These are phyloP conservation scores for Bombyx mori DNA, from an alignment of 1,140 invertebrate genomes.

Conservation along the genomic window ASM3026992v2 NC_085128.1:12023501-12024000, in stretches of 20 bases:
- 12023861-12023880: background rate
- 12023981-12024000: no score
- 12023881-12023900: no score
- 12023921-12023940: no score
- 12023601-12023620: slow-evolving; percentile 46
- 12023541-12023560: slow-evolving; percentile 65
- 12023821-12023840: slow-evolving; percentile 26
- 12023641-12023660: slow-evolving; percentile 25
- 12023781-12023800: slow-evolving; percentile 35
- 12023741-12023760: slow-evolving; percentile 27
- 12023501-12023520: slow-evolving; percentile 58
- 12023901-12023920: no score
- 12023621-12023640: slow-evolving; percentile 31
- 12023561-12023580: slow-evolving; percentile 31
- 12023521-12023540: slow-evolving; percentile 57
- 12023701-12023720: slow-evolving; percentile 7
- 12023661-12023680: slow-evolving; percentile 26
- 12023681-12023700: slow-evolving; percentile 32
- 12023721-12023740: slow-evolving; percentile 34
- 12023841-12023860: slow-evolving; percentile 23
- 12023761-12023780: slow-evolving; percentile 23
- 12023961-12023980: no score
- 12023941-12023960: no score
- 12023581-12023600: slow-evolving; percentile 41
- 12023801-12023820: slow-evolving; percentile 29